A percentile compares a stretch with the other conserved stretches of the same genome.
Evolutionary conservation across 2,113 vertebrate species (phyloP).

Genomic region (Hassar affinis): DNA sequence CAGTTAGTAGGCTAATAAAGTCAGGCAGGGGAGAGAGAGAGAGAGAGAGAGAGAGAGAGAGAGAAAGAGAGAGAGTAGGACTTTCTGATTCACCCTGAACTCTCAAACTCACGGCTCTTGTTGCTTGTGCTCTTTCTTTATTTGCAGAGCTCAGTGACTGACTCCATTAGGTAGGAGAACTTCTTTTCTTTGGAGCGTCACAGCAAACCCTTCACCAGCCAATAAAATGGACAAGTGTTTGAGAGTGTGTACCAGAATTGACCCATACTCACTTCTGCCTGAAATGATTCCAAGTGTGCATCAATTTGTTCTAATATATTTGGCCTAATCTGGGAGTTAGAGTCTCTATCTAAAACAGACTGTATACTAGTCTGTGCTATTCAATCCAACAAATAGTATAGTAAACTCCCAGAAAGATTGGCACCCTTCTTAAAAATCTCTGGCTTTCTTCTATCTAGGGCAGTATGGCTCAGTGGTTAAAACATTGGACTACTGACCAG

Average conservation of each 20-base stretch:
- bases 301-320: neutral
- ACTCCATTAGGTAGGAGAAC: constrained; percentile 60
- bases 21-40: constrained; percentile 52
- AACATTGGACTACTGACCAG: too few relatives aligned
- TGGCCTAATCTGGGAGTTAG: neutral
- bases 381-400: neutral
- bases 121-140: constrained; percentile 40
- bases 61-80: constrained; percentile 41
- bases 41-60: constrained; percentile 9
- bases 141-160: constrained; percentile 62
- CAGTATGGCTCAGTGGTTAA: too few relatives aligned
- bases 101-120: constrained; percentile 58
- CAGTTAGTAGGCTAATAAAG: constrained; percentile 76
- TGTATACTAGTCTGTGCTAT: neutral
- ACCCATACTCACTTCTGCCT: neutral
- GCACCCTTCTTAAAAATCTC: neutral
- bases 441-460: neutral
- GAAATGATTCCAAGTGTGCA: neutral
- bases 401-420: neutral
- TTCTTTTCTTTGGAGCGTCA: constrained; percentile 58
- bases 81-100: constrained; percentile 69
- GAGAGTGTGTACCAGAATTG: too few relatives aligned
- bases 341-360: neutral
- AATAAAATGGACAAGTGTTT: constrained; percentile 24
- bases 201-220: constrained; percentile 49